phyloP scores from a whole-genome alignment of 1,140 invertebrate species.

The Heliothis virescens region DNA sequence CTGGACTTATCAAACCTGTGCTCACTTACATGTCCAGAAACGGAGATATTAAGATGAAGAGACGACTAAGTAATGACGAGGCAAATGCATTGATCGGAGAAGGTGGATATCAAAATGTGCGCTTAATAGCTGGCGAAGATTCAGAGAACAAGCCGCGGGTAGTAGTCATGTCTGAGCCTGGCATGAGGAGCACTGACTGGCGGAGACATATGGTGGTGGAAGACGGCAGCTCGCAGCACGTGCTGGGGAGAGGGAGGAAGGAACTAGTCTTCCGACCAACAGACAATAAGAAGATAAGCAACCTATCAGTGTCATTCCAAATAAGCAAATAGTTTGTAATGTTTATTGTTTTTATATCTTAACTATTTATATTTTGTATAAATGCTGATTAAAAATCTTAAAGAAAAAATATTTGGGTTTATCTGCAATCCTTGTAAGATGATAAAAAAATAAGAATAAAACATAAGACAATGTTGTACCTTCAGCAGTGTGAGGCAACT shows the following conservation, averaged over 20 bases:
- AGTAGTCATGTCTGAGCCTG: constrained; percentile 52
- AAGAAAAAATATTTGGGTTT: background rate
- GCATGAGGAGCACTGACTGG: background rate
- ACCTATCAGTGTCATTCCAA: constrained; percentile 71
- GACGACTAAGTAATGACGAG: constrained; percentile 64
- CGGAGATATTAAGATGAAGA: constrained; percentile 67
- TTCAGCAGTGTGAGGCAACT: too few species aligned
- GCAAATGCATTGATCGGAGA: constrained; percentile 60
- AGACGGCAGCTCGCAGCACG: constrained; percentile 48
- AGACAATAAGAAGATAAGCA: constrained; percentile 66
- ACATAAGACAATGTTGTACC: too few species aligned
- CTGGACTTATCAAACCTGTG: constrained; percentile 65
- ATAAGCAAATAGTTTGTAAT: constrained; percentile 47
- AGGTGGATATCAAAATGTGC: constrained; percentile 51
- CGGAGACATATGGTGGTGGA: constrained; percentile 54
- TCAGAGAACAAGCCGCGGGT: constrained; percentile 49
- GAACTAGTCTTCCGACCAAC: constrained; percentile 70
- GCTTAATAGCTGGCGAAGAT: constrained; percentile 52
- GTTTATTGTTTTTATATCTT: constrained; percentile 21
- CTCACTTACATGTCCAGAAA: constrained; percentile 65
- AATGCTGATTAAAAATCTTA: constrained; percentile 8
- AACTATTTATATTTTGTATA: constrained; percentile 42
- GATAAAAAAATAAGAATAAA: too few species aligned
- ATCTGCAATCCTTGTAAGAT: too few species aligned
- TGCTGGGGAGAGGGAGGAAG: constrained; percentile 61